These are phyloP conservation scores for Steatornis caripensis DNA, from an alignment of 2,113 vertebrate genomes.

Conservation along the genomic window DNA sequence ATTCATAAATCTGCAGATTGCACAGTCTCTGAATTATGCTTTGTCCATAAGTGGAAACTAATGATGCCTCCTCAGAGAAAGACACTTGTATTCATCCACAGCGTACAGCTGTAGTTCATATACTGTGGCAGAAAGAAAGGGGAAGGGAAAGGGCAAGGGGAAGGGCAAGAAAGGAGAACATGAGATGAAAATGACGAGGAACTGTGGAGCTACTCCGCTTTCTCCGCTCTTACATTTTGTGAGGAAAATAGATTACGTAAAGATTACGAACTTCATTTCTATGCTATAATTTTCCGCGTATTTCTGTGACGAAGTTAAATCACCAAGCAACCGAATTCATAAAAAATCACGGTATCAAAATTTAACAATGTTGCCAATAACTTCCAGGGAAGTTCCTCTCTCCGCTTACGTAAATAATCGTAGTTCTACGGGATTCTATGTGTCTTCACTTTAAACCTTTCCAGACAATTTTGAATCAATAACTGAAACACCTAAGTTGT, in stretches of 20 bases:
- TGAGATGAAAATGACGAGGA: not conserved
- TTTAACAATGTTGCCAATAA: not conserved
- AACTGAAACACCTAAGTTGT: not conserved
- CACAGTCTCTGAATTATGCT: not conserved
- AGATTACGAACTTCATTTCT: not conserved
- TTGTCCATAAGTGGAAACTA: not conserved
- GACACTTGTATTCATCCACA: not conserved
- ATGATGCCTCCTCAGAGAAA: not conserved
- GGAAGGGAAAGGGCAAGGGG: not conserved
- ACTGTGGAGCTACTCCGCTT: not conserved
- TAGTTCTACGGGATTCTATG: not conserved
- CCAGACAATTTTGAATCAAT: not conserved
- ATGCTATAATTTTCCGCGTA: rapidly evolving
- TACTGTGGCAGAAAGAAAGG: not conserved
- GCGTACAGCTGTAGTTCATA: not conserved
- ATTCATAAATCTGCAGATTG: not conserved
- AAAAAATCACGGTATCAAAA: not conserved
- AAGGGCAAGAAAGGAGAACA: not conserved
- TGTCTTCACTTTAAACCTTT: not conserved
- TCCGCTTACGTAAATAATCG: not conserved
- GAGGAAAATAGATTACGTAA: not conserved
- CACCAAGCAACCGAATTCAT: not conserved
- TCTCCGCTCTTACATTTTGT: not conserved
- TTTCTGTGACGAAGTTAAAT: not conserved
- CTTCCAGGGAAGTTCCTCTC: not conserved